Evolutionary conservation across 2,888 invertebrate genomes (phyloP), one percentile per base, ranked within the genome.

Genomic region (Cheilosia urbana): DNA sequence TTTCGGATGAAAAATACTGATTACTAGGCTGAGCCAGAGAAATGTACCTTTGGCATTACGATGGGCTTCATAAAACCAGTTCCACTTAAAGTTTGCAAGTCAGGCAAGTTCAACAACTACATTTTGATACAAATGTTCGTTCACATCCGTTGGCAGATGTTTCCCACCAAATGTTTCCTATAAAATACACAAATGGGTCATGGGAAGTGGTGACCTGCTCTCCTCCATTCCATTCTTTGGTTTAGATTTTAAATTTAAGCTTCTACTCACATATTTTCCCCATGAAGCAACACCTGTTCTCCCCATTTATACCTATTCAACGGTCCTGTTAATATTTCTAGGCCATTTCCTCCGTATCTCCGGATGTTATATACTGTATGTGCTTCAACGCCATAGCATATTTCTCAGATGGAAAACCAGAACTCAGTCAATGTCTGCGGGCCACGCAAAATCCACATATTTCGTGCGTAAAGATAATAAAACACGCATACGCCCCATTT

Each of bases 381-480:
- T 75, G 45, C 57, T 75, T 53, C 79, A 68, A 19, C 55, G 42
- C 69, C 57, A 51, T 69, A 69, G 57, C 68, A 84, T 69, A 79
- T 79, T 73, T 79, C 58, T 66, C 69, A 75, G 73, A 58, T 58
- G 30, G 37, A 42, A 68, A 15, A 40, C 40, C 47, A 72, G 55
- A 79, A 63, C 42, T 27, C 37, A 63, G 63, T 53, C 69, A 73
- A 75, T 79, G 68, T 53, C 68, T 73, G 45, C 57, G 27, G 58
- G 42, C 63, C 63, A 58, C 68, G 55, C 63, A 65, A 24, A 53
- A 49, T 62, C 11, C 34, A 80, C 65, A 60, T 40, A 65, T 71
- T 76, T 68, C 66, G 66, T 85, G 81, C 69, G 76, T 81, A 34
- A 71, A 76, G 71, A 85, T 85, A 80, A 85, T 81, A 85, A 81